These are phyloP conservation scores for Petroica traversi DNA, from an alignment of 2,113 vertebrate species.

Conservation along the genomic window DNA sequence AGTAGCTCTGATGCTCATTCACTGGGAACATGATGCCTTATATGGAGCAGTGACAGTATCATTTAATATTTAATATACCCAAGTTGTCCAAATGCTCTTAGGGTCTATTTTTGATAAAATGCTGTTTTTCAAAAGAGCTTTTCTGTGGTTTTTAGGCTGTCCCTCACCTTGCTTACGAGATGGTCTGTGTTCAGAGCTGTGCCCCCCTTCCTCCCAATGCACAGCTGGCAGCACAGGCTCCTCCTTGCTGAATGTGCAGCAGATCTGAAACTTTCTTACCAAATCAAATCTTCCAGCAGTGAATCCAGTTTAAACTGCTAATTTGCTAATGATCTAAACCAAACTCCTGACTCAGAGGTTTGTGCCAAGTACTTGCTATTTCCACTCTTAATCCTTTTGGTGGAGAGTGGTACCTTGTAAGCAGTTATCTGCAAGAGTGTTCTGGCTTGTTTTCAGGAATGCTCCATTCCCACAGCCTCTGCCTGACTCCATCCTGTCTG, in stretches of 20 bases:
- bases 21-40: neutral
- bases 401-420: neutral
- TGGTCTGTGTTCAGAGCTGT: neutral
- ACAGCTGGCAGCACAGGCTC: neutral
- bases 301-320: neutral
- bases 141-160: neutral
- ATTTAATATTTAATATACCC: neutral
- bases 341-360: neutral
- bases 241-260: neutral
- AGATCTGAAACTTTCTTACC: neutral
- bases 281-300: neutral
- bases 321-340: neutral
- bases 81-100: neutral
- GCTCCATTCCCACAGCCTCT: neutral
- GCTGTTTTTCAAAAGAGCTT: neutral
- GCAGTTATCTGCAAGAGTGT: neutral
- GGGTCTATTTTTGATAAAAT: neutral
- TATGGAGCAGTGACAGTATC: neutral
- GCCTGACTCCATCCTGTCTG: neutral
- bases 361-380: neutral
- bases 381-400: neutral
- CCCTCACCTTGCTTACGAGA: accelerated
- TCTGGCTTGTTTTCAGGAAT: neutral
- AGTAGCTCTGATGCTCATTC: neutral
- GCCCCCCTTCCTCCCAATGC: neutral